Evolutionary conservation across 2,797 vertebrate species (phyloP), one percentile per base, ranked within the genome.

Genomic region (Karalla daura): DNA sequence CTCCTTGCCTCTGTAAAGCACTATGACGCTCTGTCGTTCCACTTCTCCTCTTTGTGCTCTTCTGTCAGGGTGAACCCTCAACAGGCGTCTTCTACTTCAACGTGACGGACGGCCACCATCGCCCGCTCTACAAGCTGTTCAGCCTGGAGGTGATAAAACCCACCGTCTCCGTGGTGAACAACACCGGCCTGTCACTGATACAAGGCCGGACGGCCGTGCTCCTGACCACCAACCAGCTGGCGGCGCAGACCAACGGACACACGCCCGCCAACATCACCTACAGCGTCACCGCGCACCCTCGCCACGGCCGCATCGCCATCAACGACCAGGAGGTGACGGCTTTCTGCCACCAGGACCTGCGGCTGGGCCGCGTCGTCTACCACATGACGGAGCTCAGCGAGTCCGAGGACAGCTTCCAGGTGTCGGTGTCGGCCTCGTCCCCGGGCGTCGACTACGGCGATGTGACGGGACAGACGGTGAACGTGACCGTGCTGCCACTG

Each of bases 11-110:
- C 4, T 24, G 10, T 30, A 25, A 12, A 8, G 6, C 25, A 32
- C 27, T 32, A n/a, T 58, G 1, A 1, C 32, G 7, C 0, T 17
- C 40, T 17, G 7, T 24, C 3, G 28, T 41, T 20, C 1, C 5
- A 15, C 35, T 44, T 27, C 3, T 47, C 1, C 10, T 4, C 4
- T 24, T 2, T 49, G 21, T 36, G 14, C 62, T 25, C 11, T 12
- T 67, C 13, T 5, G 0, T 61, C 51, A 96, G 77, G 95, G 96
- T 46, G 94, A 95, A 54, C 77, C 93, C 0, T 93, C 89, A 10
- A 95, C 95, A 5, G 95, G 95, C 1, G 94, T 93, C 15, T 96
- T 99, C 85, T 96, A 97, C 88, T 97, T 99, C 60, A 97, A 94
- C 0, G 94, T 97, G 36, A 96, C 93, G 0, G 96, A 97, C 32